Conservation (phyloP, 2,113 vertebrate genomes). For the Tringa solitaria region DNA sequence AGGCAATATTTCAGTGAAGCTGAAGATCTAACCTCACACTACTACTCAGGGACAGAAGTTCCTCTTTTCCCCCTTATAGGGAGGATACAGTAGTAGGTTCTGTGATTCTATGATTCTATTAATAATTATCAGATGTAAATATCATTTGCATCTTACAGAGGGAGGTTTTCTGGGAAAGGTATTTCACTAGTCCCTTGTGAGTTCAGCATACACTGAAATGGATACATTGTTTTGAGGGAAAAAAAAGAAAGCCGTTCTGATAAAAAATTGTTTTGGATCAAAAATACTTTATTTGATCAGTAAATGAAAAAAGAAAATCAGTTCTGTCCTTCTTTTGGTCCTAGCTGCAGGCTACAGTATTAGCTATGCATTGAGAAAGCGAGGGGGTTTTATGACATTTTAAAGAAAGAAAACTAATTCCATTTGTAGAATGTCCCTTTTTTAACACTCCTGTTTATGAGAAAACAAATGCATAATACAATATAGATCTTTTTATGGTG, state of each 20-base stretch:
- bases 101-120: not conserved
- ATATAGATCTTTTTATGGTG: not conserved
- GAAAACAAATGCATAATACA: not conserved
- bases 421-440: not conserved
- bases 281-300: conserved; percentile 24
- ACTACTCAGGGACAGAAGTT: not conserved
- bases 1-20: not conserved
- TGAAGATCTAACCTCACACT: not conserved
- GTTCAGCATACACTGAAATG: not conserved
- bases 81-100: not conserved
- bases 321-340: not conserved
- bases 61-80: not conserved
- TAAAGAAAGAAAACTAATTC: not conserved
- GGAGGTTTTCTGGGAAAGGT: not conserved
- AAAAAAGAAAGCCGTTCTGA: not conserved
- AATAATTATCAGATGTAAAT: not conserved
- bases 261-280: not conserved
- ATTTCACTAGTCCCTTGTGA: not conserved
- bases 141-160: not conserved
- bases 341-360: not conserved
- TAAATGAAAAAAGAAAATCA: not conserved
- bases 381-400: not conserved
- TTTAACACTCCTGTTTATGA: conserved; percentile 5
- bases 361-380: not conserved
- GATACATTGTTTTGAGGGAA: accelerated